Conservation (phyloP, 2,113 vertebrate species). For the Pantherophis guttatus region DNA sequence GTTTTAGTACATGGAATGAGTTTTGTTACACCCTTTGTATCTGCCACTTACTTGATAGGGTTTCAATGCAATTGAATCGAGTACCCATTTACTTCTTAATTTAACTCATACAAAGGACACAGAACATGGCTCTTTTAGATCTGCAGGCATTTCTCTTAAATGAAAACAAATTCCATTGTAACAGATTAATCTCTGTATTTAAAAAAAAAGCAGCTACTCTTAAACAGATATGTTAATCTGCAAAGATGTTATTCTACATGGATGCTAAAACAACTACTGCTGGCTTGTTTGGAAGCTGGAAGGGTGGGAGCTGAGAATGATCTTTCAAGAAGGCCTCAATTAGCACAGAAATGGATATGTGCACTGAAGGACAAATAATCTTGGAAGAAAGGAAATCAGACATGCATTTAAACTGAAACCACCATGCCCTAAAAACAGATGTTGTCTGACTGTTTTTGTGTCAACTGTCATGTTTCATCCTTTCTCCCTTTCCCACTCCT, state of each 20-base stretch:
- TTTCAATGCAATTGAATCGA: conserved; percentile 15
- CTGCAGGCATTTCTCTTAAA: conserved; percentile 47
- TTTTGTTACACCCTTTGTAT: conserved; percentile 39
- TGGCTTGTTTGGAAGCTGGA: conserved; percentile 33
- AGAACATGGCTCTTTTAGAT: conserved; percentile 54
- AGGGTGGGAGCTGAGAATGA: conserved; percentile 45
- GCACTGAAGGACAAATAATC: conserved; percentile 63
- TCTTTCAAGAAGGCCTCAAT: conserved; percentile 39
- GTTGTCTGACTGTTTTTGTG: conserved; percentile 51
- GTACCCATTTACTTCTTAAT: conserved; percentile 26
- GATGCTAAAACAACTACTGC: conserved; percentile 27
- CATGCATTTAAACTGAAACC: conserved; percentile 68
- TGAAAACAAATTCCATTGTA: conserved; percentile 35
- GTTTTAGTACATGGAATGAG: conserved; percentile 55
- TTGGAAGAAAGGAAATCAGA: conserved; percentile 56
- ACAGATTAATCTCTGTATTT: conserved; percentile 30
- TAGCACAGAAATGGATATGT: conserved; percentile 63
- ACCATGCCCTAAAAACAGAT: conserved; percentile 42
- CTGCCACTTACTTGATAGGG: conserved; percentile 30
- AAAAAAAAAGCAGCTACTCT: conserved; percentile 13
- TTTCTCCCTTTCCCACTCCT: not conserved
- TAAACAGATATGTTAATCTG: conserved; percentile 32
- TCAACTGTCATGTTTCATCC: conserved; percentile 34
- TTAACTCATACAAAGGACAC: conserved; percentile 41
- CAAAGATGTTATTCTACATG: conserved; percentile 42